phyloP scores from a whole-genome alignment of 2,113 vertebrate species.

The Leptobrachium leishanense region DNA sequence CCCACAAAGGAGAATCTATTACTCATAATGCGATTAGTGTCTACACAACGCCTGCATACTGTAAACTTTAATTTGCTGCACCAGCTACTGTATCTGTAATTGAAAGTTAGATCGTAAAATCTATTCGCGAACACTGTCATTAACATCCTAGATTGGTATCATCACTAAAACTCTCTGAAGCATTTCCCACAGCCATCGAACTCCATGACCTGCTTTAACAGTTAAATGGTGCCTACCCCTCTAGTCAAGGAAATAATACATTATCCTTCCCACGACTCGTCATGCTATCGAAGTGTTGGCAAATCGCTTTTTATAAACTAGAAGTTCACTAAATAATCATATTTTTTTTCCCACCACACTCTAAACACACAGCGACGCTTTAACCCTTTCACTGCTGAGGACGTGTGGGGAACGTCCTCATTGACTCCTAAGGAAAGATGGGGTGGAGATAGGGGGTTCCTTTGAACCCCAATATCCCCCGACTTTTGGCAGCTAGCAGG shows the following conservation, averaged over 20 bases:
- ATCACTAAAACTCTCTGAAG: constrained; percentile 49
- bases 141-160: constrained; percentile 48
- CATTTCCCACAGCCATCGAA: constrained; percentile 47
- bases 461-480: too few species aligned
- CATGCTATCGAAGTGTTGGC: constrained; percentile 4
- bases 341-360: too few species aligned
- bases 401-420: too few species aligned
- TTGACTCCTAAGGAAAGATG: too few species aligned
- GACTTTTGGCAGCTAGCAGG: too few species aligned
- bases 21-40: constrained; percentile 48
- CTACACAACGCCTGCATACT: constrained; percentile 35
- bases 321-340: neutral
- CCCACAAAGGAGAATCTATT: constrained; percentile 7
- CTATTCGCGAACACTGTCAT: constrained; percentile 46
- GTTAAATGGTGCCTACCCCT: constrained; percentile 45
- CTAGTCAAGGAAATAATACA: constrained; percentile 26
- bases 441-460: too few species aligned
- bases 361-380: too few species aligned
- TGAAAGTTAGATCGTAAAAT: constrained; percentile 50
- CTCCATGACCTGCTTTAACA: constrained; percentile 45
- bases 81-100: constrained; percentile 48
- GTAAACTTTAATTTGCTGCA: constrained; percentile 48
- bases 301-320: constrained; percentile 1
- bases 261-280: constrained; percentile 23
- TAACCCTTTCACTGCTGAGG: too few species aligned